Conservation (phyloP, 2,888 invertebrate genomes). For the Metallyticus violacea region DNA sequence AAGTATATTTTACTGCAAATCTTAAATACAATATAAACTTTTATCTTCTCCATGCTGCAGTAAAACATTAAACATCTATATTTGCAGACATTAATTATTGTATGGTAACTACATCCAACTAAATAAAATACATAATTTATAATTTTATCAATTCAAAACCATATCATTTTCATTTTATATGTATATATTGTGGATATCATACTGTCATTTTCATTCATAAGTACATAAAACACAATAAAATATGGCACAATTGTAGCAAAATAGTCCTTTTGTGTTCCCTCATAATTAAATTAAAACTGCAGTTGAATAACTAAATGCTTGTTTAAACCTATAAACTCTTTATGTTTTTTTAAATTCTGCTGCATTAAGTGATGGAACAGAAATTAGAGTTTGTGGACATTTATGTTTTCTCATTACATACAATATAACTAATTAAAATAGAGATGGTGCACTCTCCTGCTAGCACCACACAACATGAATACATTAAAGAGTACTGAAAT, state of each 20-base stretch:
- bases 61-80: not conserved
- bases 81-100: not conserved
- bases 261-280: not conserved
- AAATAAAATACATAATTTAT: not conserved
- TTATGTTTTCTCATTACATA: too few relatives aligned
- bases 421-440: too few relatives aligned
- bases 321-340: not conserved
- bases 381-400: too few relatives aligned
- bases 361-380: too few relatives aligned
- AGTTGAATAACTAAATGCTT: not conserved
- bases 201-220: not conserved
- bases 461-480: too few relatives aligned
- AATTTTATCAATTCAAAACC: not conserved
- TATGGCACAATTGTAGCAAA: not conserved
- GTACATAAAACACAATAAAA: not conserved
- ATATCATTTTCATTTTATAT: not conserved
- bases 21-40: not conserved
- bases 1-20: not conserved
- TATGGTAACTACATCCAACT: not conserved
- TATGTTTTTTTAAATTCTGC: too few relatives aligned
- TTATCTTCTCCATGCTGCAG: not conserved
- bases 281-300: not conserved
- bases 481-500: too few relatives aligned
- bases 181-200: not conserved
- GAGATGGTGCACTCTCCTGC: too few relatives aligned